These are phyloP conservation scores for Torymus texanus DNA, from an alignment of 2,888 invertebrate species.

Conservation along the genomic window DNA sequence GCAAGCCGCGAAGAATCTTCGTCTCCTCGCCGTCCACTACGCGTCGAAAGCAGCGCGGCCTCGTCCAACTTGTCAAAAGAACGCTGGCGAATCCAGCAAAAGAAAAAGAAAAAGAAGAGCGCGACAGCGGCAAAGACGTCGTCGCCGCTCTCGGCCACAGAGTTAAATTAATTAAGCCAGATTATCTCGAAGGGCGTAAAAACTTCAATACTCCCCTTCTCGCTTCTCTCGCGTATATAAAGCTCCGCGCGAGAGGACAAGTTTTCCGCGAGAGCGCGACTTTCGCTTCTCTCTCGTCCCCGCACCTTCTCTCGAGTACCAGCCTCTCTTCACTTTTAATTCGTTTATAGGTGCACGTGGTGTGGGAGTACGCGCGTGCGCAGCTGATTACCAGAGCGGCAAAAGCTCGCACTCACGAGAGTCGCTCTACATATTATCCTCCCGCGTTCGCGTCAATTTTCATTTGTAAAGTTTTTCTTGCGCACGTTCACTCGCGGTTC, in stretches of 20 bases:
- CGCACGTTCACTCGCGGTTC: background rate
- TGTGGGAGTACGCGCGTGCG: background rate
- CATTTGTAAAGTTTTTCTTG: conserved; percentile 21
- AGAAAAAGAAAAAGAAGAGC: conserved; percentile 1
- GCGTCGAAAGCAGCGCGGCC: too few relatives aligned
- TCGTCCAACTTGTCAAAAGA: conserved; percentile 44
- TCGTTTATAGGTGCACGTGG: conserved; percentile 26
- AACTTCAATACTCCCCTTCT: conserved; percentile 60
- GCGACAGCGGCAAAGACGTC: conserved; percentile 19
- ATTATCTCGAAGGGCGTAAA: conserved; percentile 62
- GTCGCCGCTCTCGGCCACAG: background rate
- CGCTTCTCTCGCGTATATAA: background rate
- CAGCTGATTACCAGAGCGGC: background rate
- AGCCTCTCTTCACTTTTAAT: conserved; percentile 35
- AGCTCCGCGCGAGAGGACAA: background rate
- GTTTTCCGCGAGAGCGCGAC: conserved; percentile 18
- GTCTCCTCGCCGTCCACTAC: background rate
- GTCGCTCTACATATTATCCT: background rate
- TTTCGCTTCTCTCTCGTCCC: conserved; percentile 4
- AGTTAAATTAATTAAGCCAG: conserved; percentile 67
- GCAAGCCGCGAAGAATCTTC: conserved; percentile 24
- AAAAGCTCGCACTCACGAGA: background rate
- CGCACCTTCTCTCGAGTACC: background rate
- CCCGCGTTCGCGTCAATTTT: conserved; percentile 24
- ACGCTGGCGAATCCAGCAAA: background rate